Percentiles rank a stretch among this genome's conserved stretches.
Conservation (phyloP, 2,797 vertebrate genomes). For the Lagocephalus sceleratus region DNA sequence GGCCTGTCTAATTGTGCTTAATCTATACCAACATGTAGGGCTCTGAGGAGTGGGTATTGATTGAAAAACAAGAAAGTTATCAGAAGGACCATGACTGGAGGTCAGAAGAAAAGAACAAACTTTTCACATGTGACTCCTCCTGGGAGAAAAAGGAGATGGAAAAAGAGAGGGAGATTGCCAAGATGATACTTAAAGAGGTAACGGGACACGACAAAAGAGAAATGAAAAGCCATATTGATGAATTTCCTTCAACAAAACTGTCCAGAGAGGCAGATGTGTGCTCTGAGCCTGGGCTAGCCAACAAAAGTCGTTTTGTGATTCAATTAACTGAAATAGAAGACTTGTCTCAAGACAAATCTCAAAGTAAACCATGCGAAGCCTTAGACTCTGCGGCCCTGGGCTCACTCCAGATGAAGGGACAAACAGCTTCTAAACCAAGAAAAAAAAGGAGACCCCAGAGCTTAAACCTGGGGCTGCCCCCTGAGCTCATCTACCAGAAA, state of each 20-base stretch:
- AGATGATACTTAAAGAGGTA: conserved; percentile 73
- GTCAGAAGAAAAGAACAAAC: conserved; percentile 70
- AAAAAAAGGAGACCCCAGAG: conserved; percentile 77
- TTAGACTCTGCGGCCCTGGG: conserved; percentile 37
- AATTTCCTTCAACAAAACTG: conserved; percentile 58
- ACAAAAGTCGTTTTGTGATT: conserved; percentile 52
- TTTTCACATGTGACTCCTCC: conserved; percentile 50
- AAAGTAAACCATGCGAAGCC: conserved; percentile 43
- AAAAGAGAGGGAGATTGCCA: conserved; percentile 59
- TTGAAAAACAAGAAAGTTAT: conserved; percentile 90
- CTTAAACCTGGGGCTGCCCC: conserved; percentile 71
- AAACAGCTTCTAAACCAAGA: conserved; percentile 46
- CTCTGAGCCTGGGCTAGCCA: conserved; percentile 36
- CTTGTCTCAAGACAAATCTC: conserved; percentile 52
- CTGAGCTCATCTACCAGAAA: conserved; percentile 64
- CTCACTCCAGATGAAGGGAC: conserved; percentile 43
- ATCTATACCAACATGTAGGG: conserved; percentile 97
- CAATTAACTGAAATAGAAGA: conserved; percentile 56
- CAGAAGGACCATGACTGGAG: conserved; percentile 75
- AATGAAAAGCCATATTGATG: conserved; percentile 72
- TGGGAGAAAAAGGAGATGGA: conserved; percentile 68
- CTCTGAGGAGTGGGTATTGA: conserved; percentile 98
- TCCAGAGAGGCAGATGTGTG: conserved; percentile 45
- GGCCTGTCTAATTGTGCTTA: conserved; percentile 90
- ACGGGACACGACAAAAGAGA: conserved; percentile 69